Conservation (phyloP, 2,888 invertebrate genomes). For the Phragmatobia fuliginosa region DNA sequence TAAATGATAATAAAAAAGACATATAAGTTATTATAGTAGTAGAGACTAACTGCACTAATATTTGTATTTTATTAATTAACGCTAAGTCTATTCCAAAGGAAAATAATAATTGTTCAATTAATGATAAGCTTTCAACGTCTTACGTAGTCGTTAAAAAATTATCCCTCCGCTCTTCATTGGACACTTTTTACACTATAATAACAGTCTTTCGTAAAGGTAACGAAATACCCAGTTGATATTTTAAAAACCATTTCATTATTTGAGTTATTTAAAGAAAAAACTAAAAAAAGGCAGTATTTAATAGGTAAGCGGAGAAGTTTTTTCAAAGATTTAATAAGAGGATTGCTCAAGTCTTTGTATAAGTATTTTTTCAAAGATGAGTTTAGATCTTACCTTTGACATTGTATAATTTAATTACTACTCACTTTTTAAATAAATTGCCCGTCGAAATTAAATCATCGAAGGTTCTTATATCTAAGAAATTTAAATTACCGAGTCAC, state of each 20-base stretch:
- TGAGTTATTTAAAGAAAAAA: slow-evolving; percentile 17
- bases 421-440: slow-evolving; percentile 36
- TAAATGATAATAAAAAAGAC: too few species aligned
- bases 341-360: slow-evolving; percentile 42
- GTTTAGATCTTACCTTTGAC: slow-evolving; percentile 28
- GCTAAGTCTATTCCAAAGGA: background rate
- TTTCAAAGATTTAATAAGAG: slow-evolving; percentile 36
- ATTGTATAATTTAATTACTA: slow-evolving; percentile 45
- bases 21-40: too few species aligned
- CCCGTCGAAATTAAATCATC: slow-evolving; percentile 28
- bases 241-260: background rate
- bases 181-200: background rate
- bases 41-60: background rate
- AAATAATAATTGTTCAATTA: background rate
- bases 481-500: slow-evolving; percentile 9
- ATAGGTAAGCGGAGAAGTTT: slow-evolving; percentile 26
- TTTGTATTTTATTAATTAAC: background rate
- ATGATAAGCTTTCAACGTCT: background rate
- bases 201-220: background rate
- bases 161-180: background rate
- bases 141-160: background rate
- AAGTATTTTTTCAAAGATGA: slow-evolving; percentile 33
- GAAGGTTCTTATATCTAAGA: slow-evolving; percentile 31
- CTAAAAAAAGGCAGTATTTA: slow-evolving; percentile 34
- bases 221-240: background rate